Conservation (phyloP, 1,140 invertebrate species). For the Drosophila arawakana region DNA sequence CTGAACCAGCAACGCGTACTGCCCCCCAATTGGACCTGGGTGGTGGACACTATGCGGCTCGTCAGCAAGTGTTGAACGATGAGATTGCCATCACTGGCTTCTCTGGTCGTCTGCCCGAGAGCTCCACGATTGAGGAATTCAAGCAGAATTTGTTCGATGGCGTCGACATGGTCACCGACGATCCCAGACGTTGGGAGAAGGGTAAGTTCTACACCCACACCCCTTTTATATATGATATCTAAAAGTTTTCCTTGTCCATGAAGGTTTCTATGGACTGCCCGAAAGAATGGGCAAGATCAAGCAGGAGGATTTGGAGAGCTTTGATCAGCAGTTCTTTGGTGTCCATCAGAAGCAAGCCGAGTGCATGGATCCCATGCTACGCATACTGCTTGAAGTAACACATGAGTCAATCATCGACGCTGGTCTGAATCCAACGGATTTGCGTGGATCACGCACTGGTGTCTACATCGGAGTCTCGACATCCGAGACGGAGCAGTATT, state of each 20-base stretch:
- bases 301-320: slow-evolving; percentile 93
- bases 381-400: slow-evolving; percentile 96
- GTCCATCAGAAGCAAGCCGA: slow-evolving; percentile 97
- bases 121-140: slow-evolving; percentile 94
- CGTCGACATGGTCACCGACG: slow-evolving; percentile 95
- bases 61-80: slow-evolving; percentile 85
- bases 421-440: slow-evolving; percentile 91
- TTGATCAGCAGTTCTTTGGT: slow-evolving; percentile 97
- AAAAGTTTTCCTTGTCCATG: background rate
- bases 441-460: slow-evolving; percentile 94
- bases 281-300: slow-evolving; percentile 95
- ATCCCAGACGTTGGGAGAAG: slow-evolving; percentile 91
- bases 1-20: slow-evolving; percentile 63
- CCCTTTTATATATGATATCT: background rate
- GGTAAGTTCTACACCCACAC: slow-evolving; percentile 67
- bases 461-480: slow-evolving; percentile 95
- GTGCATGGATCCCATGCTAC: slow-evolving; percentile 97
- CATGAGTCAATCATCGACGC: slow-evolving; percentile 98
- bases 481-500: slow-evolving; percentile 94
- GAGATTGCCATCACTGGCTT: slow-evolving; percentile 95
- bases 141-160: slow-evolving; percentile 93
- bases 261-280: slow-evolving; percentile 91
- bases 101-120: slow-evolving; percentile 95
- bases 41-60: slow-evolving; percentile 66
- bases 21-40: slow-evolving; percentile 79